Base-by-base conservation (phyloP, 2,797 vertebrate species). In the Enteromius paludinosus region DNA sequence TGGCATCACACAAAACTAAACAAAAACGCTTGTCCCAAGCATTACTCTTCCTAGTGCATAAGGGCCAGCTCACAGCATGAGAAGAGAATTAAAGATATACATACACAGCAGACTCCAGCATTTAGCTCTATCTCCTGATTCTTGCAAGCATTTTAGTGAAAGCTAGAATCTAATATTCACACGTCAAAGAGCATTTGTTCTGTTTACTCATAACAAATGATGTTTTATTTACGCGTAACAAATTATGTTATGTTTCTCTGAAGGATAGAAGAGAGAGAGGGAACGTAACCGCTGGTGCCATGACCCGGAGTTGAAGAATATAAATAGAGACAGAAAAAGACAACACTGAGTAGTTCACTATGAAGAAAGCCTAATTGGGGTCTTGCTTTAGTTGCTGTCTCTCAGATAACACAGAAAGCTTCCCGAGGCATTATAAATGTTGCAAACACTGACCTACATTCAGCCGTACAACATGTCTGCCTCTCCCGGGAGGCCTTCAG, bases 391-490 rank as follows among this genome's bases (percentile, higher is more conserved):
- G 56, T 54, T 38, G 45, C 71, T 17, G 30, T 65, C 61, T 66
- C 70, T 66, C 17, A 0, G 33, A 65, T 74, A 52, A 73, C 30
- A 64, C 45, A 25, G 45, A 49, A 41, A 17, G 54, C 33, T 82
- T 66, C 71, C 80, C 17, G 33, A 66, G 80, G 71, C 80, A 66
- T 74, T 75, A 28, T 28, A 65, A 45, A 47, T 52, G 80, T 35
- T 41, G 72, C 43, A 66, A 82, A 82, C 45, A 66, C 71, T 82
- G 80, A 82, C 80, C 80, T 75, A 82, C 71, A 75, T 82, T 82
- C 71, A 75, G 62, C 38, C 45, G 12, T 30, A 23, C 56, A 8
- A 18, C 66, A 17, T 78, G 38, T 61, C 52, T 38, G 4, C 71
- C 5, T 66, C 71, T 61, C 71, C 5, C 3, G 38, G 47, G 45